phyloP scores from a whole-genome alignment of 2,797 vertebrate genomes.

The Dicrostonyx torquatus region DNA sequence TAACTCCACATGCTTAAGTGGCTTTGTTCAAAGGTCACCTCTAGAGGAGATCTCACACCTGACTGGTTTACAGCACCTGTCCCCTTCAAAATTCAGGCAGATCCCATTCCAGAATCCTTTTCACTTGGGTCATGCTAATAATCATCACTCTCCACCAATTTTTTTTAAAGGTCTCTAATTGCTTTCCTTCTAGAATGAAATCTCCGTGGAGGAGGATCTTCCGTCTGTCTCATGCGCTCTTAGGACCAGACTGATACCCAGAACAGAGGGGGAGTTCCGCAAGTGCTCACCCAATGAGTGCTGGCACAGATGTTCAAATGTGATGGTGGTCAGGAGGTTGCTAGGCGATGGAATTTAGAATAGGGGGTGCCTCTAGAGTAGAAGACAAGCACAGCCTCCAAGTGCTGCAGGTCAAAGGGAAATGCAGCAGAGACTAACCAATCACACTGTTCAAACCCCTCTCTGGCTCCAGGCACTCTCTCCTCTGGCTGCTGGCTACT shows the following conservation, averaged over 20 bases:
- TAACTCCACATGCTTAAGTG: neutral
- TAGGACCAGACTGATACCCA: neutral
- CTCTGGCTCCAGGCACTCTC: neutral
- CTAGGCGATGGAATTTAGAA: neutral
- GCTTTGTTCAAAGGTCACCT: slow-evolving; percentile 7
- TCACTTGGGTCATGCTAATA: neutral
- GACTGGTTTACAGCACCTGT: neutral
- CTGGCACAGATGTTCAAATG: neutral
- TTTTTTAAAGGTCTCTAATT: neutral
- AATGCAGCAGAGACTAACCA: neutral
- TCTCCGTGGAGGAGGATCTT: neutral
- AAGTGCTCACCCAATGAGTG: neutral
- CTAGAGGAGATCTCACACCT: neutral
- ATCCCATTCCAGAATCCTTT: neutral
- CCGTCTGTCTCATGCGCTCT: neutral
- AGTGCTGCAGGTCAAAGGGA: neutral
- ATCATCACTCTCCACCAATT: neutral
- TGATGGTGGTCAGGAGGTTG: neutral
- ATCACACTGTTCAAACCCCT: neutral
- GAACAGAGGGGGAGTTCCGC: neutral
- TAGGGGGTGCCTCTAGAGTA: neutral
- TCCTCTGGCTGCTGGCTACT: neutral
- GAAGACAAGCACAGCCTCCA: neutral
- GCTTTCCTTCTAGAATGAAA: slow-evolving; percentile 14
- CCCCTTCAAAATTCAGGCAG: neutral